Base-by-base conservation (phyloP, 2,888 invertebrate genomes). In the Thymelicus sylvestris region DNA sequence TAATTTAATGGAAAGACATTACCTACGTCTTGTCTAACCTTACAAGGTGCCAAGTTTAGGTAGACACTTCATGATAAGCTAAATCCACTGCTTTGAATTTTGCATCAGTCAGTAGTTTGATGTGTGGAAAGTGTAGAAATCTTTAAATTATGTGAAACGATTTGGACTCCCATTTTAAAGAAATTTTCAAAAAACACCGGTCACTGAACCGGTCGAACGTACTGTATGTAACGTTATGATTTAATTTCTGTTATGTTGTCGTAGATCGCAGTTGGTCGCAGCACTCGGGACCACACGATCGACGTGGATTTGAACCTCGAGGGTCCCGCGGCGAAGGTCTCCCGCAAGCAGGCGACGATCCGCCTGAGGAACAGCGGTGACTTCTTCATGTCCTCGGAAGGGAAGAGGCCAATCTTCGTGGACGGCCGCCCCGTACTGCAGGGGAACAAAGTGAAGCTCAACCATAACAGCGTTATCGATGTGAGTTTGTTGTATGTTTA, bases 381-480 rank as follows among this genome's bases (percentile, higher is more conserved):
- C 85, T 99, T 99, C 88, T 98, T 98, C 85, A 95, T 99, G 80
- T 97, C 97, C 24, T 99, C 99, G 61, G 98, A 99, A 87, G 99
- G 99, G 24, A 98, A 98, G 85, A 94, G 99, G 73, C 97, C 99
- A 2, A 97, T 99, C 81, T 98, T 97, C 87, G 97, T 99, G 6
- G 99, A 99, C 87, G 98, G 99, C 2, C 95, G 97, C 73, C 98
- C 99, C 0, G 95, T 99, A 68, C 94, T 98, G 10, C 95, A 96
- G 66, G 98, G 98, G 61, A 97, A 97, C 88, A 98, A 98, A 94
- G 97, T 97, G 71, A 97, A 98, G 80, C 94, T 99, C 15, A 97
- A 97, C 83, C 98, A 99, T 89, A 99, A 99, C 87, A 97, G 98
- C 75, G 97, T 99, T 12, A 97, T 99, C 67, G 99, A 99, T 95